phyloP scores from a whole-genome alignment of 1,140 invertebrate genomes.

The Danaus melanippus region DNA sequence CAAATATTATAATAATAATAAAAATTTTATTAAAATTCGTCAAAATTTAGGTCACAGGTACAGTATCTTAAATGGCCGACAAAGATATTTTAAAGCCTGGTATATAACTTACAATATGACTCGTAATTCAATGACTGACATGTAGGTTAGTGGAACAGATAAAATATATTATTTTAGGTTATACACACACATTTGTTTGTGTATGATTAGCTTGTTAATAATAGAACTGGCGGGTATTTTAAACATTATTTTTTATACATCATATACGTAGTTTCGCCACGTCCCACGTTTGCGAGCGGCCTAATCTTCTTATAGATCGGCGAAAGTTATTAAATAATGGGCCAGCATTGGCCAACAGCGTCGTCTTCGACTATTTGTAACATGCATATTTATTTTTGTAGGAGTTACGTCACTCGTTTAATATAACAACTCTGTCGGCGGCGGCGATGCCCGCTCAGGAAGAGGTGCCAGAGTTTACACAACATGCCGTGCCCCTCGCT shows the following conservation, averaged over 20 bases:
- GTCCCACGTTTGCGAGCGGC: no score
- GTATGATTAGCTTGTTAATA: no score
- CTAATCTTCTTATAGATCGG: no score
- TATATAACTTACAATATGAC: background rate
- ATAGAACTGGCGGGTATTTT: no score
- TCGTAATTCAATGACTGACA: background rate
- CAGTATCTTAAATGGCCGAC: background rate
- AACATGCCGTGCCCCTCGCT: conserved; percentile 75
- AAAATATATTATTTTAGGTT: no score
- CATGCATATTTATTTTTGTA: conserved; percentile 31
- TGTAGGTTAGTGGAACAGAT: background rate
- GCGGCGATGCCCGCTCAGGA: conserved; percentile 76
- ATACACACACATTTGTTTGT: no score
- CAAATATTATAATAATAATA: no score
- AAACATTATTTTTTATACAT: no score
- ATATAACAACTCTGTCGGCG: conserved; percentile 75
- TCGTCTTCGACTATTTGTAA: background rate
- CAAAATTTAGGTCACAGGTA: background rate
- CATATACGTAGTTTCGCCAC: no score
- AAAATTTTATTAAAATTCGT: background rate
- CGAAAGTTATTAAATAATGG: no score
- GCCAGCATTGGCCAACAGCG: no score
- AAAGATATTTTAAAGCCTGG: background rate
- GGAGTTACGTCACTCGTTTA: conserved; percentile 79
- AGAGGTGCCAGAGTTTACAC: conserved; percentile 76